A percentile compares a stretch with the other conserved stretches of the same genome.
phyloP scores from a whole-genome alignment of 2,888 invertebrate species.

The Temnothorax ravouxi region DNA sequence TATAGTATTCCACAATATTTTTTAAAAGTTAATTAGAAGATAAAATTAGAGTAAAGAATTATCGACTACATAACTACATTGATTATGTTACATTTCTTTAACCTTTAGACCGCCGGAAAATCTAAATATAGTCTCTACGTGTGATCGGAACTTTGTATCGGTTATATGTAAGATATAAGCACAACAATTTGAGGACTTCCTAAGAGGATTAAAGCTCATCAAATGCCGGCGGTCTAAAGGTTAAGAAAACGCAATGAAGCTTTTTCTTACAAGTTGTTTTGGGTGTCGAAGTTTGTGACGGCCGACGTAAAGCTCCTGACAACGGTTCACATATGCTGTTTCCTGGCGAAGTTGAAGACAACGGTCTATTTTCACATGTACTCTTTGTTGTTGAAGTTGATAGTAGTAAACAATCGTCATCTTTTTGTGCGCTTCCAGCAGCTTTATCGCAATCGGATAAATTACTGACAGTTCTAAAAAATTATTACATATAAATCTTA shows the following conservation, averaged over 20 bases:
- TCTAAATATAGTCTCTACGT: too few relatives aligned
- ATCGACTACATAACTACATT: not conserved
- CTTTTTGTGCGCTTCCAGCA: not conserved
- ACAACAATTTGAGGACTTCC: too few relatives aligned
- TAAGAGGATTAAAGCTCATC: too few relatives aligned
- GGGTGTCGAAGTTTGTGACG: not conserved
- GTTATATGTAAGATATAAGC: too few relatives aligned
- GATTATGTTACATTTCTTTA: not conserved
- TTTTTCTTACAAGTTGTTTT: not conserved
- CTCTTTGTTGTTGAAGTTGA: too few relatives aligned
- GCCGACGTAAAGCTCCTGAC: too few relatives aligned
- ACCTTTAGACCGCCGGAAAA: too few relatives aligned
- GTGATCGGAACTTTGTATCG: too few relatives aligned
- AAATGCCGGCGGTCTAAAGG: too few relatives aligned
- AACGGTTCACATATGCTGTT: not conserved
- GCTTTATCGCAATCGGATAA: slow-evolving; percentile 10
- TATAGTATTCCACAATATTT: too few relatives aligned
- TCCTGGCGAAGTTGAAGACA: not conserved
- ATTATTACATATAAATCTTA: slow-evolving; percentile 1
- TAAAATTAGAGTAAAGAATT: too few relatives aligned
- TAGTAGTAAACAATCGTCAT: not conserved
- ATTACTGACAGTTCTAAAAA: slow-evolving; percentile 14
- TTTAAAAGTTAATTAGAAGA: too few relatives aligned
- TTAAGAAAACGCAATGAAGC: not conserved
- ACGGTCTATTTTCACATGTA: not conserved